A percentile compares a stretch with the other conserved stretches of the same genome.
Evolutionary conservation across 2,888 invertebrate species (phyloP).

Genomic region (Schrankia costaestrigalis): DNA sequence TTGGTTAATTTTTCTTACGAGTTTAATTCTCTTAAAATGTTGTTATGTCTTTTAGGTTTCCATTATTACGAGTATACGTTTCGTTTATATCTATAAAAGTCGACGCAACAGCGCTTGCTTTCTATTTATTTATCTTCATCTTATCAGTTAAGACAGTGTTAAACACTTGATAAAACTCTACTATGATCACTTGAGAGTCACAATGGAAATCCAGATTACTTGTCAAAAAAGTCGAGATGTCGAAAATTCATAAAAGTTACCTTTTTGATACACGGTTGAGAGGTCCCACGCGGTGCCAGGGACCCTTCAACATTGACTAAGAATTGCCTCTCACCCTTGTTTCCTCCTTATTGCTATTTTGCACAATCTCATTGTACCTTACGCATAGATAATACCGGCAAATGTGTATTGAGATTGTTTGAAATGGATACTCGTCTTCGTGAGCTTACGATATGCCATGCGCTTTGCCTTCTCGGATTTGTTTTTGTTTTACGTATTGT

Average conservation of each 20-base stretch:
- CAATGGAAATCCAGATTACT: constrained; percentile 64
- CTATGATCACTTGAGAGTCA: constrained; percentile 37
- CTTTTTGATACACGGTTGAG: constrained; percentile 47
- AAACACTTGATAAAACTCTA: too few relatives aligned
- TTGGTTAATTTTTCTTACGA: too few relatives aligned
- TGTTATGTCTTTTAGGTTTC: too few relatives aligned
- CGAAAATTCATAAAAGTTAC: constrained; percentile 61
- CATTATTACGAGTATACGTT: too few relatives aligned
- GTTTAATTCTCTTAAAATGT: too few relatives aligned
- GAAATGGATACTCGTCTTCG: constrained; percentile 1
- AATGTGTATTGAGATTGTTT: constrained; percentile 5
- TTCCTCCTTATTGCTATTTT: constrained; percentile 27
- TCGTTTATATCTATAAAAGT: too few relatives aligned
- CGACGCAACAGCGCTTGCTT: too few relatives aligned
- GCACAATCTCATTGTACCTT: constrained; percentile 2
- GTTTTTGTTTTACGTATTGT: too few relatives aligned
- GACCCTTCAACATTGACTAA: constrained; percentile 36
- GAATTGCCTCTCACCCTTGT: constrained; percentile 48
- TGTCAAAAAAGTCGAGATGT: constrained; percentile 62
- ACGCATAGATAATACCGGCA: background rate
- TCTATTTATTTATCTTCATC: too few relatives aligned
- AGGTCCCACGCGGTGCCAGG: constrained; percentile 18
- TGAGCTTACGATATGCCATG: too few relatives aligned
- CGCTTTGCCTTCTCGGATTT: too few relatives aligned
- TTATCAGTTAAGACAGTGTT: too few relatives aligned